Base-by-base conservation (phyloP, 2,888 invertebrate species). In the Drosophila niveifrons region DNA sequence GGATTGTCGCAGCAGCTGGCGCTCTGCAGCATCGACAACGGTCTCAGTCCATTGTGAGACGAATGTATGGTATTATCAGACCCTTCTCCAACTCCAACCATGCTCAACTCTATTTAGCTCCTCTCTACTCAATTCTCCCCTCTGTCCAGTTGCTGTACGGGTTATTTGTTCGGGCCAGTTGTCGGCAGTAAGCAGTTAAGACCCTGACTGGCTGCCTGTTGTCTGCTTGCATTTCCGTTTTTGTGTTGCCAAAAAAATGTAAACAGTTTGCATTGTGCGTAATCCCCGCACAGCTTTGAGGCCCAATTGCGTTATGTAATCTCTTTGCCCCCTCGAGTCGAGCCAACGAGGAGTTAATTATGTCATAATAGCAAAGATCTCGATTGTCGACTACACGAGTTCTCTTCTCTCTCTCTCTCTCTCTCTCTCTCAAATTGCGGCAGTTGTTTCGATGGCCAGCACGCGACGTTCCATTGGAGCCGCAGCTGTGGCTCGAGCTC, bases 261-360 rank as follows among this genome's bases (percentile, higher is more conserved):
- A 85, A 85, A 83, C 83, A 85, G 78, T 85, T 72, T 71, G 72
- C 59, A 50, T 75, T 82, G 77, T 84, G 78, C 72, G 80, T 85
- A 83, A 82, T 82, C 77, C 70, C 77, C 70, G 76, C 55, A n/a
- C 55, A 52, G 39, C 51, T 51, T 57, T 39, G 39, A 48, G 36
- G 44, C 51, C 31, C 61, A 44, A 64, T 65, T 69, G 73, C 72
- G 80, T 85, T 82, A 80, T 82, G 85, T 85, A 82, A 81, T 83
- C 81, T 23, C 23, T 23, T 23, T 23, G 4, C 23, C 23, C 6
- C 23, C 36, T 66, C 63, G 63, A 65, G 78, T 65, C 65, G 71
- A 64, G 66, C 57, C 78, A 80, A 85, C 81, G 78, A 82, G 78
- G 74, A 85, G 83, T 83, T 83, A 83, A 83, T 83, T 83, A 80